Base-by-base conservation (phyloP, 2,113 vertebrate genomes). In the Neolamprologus ventralis region DNA sequence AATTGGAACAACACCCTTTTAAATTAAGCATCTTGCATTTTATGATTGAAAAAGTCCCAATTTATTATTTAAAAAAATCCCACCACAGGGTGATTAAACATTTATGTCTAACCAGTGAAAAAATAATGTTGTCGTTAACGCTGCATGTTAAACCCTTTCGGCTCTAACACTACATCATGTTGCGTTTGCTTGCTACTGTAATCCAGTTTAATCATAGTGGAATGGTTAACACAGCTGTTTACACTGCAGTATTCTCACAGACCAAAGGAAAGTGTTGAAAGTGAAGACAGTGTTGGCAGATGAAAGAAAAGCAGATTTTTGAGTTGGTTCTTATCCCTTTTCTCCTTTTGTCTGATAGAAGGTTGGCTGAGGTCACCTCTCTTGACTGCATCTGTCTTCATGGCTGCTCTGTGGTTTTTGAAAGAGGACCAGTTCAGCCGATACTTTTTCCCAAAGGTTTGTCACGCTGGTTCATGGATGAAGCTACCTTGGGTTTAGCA, bases 281-380 rank as follows among this genome's bases (percentile, higher is more conserved):
- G n/a, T 78, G n/a, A 80, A 40, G 54, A 37, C 23, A 68, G 33
- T 10, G 40, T 47, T 86, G 60, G 28, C 51, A 57, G 12, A 49
- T 42, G 6, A 26, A n/a, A 10, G 53, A 49, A 58, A 86, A 49
- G 14, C 28, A 23, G 65, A 65, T 63, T 45, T 23, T 49, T 26
- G 5, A 65, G 9, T 80, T 35, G 51, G 21, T 84, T n/a, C 85
- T 89, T 45, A 53, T 55, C 40, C 21, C 82, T 58, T 81, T 73
- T 79, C 81, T 80, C 35, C 45, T 89, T 88, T 89, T 87, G 33
- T 55, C 60, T 75, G 53, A 13, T 63, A 26, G 45, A 71, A 93
- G 88, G 95, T 95, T 93, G 82, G 82, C 85, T 85, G 73, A 95
- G 95, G 94, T 94, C 92, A 73, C 54, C 84, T 92, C 93, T 92